A percentile compares a stretch with the other conserved stretches of the same genome.
These are phyloP conservation scores for Mobula hypostoma DNA, from an alignment of 2,113 vertebrate species.

Conservation along the genomic window DNA sequence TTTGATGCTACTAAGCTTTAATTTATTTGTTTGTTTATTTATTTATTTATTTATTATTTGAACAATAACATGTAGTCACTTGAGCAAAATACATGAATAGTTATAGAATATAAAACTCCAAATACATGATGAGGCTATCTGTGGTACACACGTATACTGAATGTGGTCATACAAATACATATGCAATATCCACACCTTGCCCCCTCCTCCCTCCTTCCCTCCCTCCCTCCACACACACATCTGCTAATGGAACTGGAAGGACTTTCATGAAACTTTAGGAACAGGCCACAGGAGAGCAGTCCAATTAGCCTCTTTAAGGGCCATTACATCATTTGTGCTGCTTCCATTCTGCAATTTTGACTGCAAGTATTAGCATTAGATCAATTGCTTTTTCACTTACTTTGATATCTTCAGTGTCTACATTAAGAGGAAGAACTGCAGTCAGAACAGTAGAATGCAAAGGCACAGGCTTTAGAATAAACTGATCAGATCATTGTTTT, in stretches of 20 bases:
- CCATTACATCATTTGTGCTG: not conserved
- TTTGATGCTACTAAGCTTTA: not conserved
- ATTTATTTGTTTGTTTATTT: too few relatives aligned
- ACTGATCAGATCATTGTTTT: not conserved
- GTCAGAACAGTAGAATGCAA: not conserved
- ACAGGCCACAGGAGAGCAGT: not conserved
- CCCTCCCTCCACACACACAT: too few relatives aligned
- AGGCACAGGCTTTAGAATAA: not conserved
- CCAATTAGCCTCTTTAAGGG: not conserved
- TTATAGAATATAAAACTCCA: not conserved
- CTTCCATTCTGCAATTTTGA: not conserved
- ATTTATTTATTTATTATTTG: not conserved
- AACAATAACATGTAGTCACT: not conserved
- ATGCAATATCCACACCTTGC: too few relatives aligned
- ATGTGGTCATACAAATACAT: too few relatives aligned
- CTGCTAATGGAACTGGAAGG: not conserved
- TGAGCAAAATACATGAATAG: not conserved
- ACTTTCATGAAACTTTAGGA: not conserved
- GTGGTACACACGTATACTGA: too few relatives aligned
- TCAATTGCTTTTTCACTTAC: not conserved
- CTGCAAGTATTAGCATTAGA: not conserved
- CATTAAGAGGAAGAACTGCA: not conserved
- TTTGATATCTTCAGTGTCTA: not conserved
- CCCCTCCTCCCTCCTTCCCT: not conserved
- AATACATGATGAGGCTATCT: not conserved